Evolutionary conservation across 2,113 vertebrate species (phyloP).

Genomic region (Cottus gobio): DNA sequence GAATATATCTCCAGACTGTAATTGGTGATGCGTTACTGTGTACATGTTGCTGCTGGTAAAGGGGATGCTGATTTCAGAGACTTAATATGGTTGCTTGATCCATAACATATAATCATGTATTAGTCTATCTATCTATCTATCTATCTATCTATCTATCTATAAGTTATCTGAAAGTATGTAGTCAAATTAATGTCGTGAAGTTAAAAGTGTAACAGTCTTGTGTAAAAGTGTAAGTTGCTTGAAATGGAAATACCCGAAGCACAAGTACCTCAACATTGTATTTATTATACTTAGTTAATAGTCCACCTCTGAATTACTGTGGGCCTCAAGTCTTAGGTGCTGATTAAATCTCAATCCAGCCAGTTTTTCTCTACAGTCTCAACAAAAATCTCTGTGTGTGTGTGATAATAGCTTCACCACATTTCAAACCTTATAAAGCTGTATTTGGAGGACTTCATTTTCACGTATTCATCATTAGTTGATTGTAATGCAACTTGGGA

Average conservation of each 20-base stretch:
- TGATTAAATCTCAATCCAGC: neutral
- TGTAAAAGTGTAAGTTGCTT: neutral
- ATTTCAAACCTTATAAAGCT: neutral
- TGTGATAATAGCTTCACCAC: neutral
- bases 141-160: neutral
- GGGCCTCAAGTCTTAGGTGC: neutral
- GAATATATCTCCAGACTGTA: neutral
- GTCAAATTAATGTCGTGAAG: neutral
- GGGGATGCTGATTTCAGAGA: neutral
- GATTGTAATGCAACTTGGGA: neutral
- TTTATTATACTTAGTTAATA: neutral
- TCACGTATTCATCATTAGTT: neutral
- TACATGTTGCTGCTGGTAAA: neutral
- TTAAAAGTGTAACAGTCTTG: neutral
- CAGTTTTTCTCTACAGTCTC: neutral
- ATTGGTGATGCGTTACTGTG: neutral
- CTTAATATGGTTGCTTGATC: neutral
- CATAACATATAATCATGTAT: neutral
- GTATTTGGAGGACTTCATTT: neutral
- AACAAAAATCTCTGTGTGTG: neutral
- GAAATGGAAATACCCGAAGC: neutral
- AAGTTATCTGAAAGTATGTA: neutral
- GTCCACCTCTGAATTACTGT: neutral
- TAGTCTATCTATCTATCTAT: too few relatives aligned
- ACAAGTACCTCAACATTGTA: neutral